Evolutionary conservation across 2,888 invertebrate genomes (phyloP).

Genomic region (Synergus laeviventris): DNA sequence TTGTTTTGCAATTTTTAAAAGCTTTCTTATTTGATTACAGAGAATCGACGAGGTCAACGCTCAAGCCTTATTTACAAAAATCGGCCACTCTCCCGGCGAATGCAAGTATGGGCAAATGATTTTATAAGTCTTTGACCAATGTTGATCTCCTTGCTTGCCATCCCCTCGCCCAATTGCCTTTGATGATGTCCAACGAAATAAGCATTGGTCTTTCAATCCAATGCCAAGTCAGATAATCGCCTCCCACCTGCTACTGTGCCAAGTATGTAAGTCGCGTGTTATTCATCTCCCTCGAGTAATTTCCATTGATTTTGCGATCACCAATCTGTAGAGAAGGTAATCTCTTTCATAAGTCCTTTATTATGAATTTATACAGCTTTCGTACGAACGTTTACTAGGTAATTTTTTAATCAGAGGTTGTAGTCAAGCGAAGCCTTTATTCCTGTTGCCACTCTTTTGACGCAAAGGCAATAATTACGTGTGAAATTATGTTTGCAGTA

Average conservation of each 20-base stretch:
- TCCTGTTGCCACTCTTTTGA: conserved; percentile 19
- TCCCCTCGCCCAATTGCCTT: conserved; percentile 39
- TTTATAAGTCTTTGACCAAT: conserved; percentile 45
- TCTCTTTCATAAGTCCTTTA: conserved; percentile 24
- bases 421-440: conserved; percentile 6
- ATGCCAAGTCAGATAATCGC: conserved; percentile 32
- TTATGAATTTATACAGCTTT: conserved; percentile 30
- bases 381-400: conserved; percentile 25
- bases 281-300: conserved; percentile 44
- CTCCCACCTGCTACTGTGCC: conserved; percentile 49
- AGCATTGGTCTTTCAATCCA: conserved; percentile 17
- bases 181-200: conserved; percentile 31
- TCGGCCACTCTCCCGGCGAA: conserved; percentile 93
- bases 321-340: conserved; percentile 18
- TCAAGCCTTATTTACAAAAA: conserved; percentile 88
- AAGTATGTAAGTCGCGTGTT: conserved; percentile 49
- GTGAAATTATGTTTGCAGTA: conserved; percentile 21
- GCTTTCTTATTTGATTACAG: conserved; percentile 74
- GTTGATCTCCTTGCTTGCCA: conserved; percentile 39
- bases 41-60: conserved; percentile 87
- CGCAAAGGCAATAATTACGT: conserved; percentile 8
- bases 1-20: background rate
- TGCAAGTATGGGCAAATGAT: conserved; percentile 82
- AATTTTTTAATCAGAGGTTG: conserved; percentile 10
- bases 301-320: background rate